These are phyloP conservation scores for Empidonax traillii DNA, from an alignment of 2,113 vertebrate genomes.

Conservation along the genomic window DNA sequence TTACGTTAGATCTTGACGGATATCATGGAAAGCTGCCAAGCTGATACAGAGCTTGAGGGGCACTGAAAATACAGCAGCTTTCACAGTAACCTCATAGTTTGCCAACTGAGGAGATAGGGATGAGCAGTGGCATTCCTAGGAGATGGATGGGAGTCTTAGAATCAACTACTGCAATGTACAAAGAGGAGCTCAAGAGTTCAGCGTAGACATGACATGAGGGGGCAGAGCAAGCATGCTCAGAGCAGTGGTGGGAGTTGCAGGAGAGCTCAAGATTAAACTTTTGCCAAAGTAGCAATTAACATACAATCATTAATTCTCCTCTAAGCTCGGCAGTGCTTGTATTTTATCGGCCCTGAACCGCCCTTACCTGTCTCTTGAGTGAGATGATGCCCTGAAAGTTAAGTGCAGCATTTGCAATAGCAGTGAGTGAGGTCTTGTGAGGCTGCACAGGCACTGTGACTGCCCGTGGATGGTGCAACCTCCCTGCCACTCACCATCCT, in stretches of 20 bases:
- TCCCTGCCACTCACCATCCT: background rate
- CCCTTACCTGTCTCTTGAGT: background rate
- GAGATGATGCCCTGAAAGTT: background rate
- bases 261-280: background rate
- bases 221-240: background rate
- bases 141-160: background rate
- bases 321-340: background rate
- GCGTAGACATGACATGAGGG: accelerated
- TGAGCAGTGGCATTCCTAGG: background rate
- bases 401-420: background rate
- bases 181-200: background rate
- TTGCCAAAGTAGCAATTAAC: constrained; percentile 24
- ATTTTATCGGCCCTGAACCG: background rate
- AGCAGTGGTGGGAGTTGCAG: background rate
- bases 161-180: accelerated
- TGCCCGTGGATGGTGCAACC: background rate
- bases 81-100: background rate
- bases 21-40: background rate
- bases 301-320: background rate
- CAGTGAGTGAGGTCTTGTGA: background rate
- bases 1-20: background rate
- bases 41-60: background rate
- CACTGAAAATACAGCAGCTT: background rate
- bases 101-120: background rate
- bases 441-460: background rate